These are phyloP conservation scores for Carassius auratus DNA, from an alignment of 2,113 vertebrate genomes.

Conservation along the genomic window DNA sequence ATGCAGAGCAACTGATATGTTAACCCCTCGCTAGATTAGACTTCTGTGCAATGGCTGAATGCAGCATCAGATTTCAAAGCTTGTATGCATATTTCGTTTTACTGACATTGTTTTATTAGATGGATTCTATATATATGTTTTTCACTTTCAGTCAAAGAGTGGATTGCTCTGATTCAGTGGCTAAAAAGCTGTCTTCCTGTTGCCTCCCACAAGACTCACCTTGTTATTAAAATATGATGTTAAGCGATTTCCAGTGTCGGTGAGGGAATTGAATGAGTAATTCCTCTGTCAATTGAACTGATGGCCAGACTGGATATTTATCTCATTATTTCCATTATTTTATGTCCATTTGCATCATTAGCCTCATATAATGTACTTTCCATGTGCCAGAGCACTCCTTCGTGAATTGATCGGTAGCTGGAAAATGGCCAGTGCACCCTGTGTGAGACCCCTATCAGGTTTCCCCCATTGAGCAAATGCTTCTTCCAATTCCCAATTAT, in stretches of 20 bases:
- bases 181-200: background rate
- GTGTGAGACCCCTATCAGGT: slow-evolving; percentile 44
- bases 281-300: slow-evolving; percentile 4
- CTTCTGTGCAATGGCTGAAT: background rate
- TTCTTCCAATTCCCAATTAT: slow-evolving; percentile 25
- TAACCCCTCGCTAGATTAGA: slow-evolving; percentile 13
- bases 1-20: slow-evolving; percentile 27
- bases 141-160: background rate
- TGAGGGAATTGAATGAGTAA: slow-evolving; percentile 30
- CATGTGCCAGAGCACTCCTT: slow-evolving; percentile 25
- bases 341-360: slow-evolving; percentile 47
- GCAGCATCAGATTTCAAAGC: background rate
- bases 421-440: slow-evolving; percentile 32
- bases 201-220: slow-evolving; percentile 31
- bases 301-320: background rate
- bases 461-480: slow-evolving; percentile 31
- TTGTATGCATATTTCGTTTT: slow-evolving; percentile 6
- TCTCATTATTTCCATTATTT: slow-evolving; percentile 38
- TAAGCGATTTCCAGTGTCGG: slow-evolving; percentile 40
- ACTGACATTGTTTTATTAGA: slow-evolving; percentile 8
- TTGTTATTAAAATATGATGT: slow-evolving; percentile 18
- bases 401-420: slow-evolving; percentile 49
- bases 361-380: slow-evolving; percentile 40
- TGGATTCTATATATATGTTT: background rate
- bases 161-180: background rate